phyloP scores from a whole-genome alignment of 1,140 invertebrate species.

The Neodiprion lecontei region DNA sequence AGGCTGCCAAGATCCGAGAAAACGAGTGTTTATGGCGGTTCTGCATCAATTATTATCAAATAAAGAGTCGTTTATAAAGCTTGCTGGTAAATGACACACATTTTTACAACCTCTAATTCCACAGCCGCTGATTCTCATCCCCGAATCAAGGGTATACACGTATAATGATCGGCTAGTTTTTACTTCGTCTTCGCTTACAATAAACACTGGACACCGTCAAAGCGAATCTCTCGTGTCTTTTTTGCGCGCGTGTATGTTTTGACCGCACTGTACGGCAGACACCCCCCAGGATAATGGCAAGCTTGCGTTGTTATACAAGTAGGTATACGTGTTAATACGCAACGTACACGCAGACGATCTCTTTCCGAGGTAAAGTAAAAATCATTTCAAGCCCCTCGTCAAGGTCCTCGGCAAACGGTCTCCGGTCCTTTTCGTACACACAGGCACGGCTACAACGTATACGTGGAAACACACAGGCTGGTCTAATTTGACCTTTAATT shows the following conservation, averaged over 20 bases:
- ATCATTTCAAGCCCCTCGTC: neutral
- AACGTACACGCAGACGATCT: neutral
- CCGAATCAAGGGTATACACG: neutral
- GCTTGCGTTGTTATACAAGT: too few species aligned
- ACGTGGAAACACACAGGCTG: neutral
- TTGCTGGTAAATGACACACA: slow-evolving; percentile 44
- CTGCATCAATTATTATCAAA: slow-evolving; percentile 56
- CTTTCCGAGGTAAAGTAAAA: neutral
- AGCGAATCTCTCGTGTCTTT: neutral
- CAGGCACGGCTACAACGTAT: too few species aligned
- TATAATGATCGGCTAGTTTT: neutral
- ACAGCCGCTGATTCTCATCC: slow-evolving; percentile 8
- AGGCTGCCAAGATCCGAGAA: slow-evolving; percentile 32
- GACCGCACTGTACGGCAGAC: neutral
- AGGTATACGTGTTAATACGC: too few species aligned
- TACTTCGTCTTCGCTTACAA: neutral
- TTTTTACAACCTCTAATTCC: slow-evolving; percentile 42
- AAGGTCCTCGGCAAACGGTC: neutral
- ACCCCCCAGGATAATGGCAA: too few species aligned
- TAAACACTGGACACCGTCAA: neutral
- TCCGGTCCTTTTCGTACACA: neutral
- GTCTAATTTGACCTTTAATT: slow-evolving; percentile 7
- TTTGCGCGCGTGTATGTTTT: neutral
- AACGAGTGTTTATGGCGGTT: slow-evolving; percentile 46
- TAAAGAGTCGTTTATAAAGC: slow-evolving; percentile 50